Percentiles rank a stretch among this genome's conserved stretches.
These are phyloP conservation scores for Semicossyphus pulcher DNA, from an alignment of 2,113 vertebrate genomes.

Conservation along the genomic window DNA sequence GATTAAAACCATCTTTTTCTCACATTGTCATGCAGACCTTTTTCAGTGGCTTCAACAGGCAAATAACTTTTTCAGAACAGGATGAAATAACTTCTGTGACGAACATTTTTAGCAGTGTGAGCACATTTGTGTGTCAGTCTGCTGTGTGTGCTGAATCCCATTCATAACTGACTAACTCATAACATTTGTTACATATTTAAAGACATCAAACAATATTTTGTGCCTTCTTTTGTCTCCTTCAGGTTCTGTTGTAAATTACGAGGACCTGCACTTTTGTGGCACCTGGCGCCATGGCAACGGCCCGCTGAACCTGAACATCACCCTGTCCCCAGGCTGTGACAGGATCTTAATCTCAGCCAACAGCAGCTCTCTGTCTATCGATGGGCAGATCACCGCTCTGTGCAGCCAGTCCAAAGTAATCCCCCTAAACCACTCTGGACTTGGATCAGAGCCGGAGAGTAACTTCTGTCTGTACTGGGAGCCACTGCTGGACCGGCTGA, in stretches of 20 bases:
- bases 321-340: constrained; percentile 67
- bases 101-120: too few species aligned
- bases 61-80: too few species aligned
- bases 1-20: too few species aligned
- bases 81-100: too few species aligned
- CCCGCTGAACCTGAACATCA: constrained; percentile 33
- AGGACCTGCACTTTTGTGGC: constrained; percentile 72
- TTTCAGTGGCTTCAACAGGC: too few species aligned
- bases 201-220: too few species aligned
- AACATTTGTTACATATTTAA: too few species aligned
- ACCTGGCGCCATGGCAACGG: constrained; percentile 60
- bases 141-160: too few species aligned
- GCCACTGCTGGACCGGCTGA: constrained; percentile 75
- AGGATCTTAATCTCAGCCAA: constrained; percentile 68
- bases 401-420: constrained; percentile 5
- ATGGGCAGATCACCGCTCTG: constrained; percentile 60
- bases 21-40: too few species aligned
- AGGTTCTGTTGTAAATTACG: constrained; percentile 62
- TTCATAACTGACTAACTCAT: too few species aligned
- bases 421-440: accelerated
- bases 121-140: too few species aligned
- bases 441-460: accelerated
- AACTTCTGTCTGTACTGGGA: constrained; percentile 80
- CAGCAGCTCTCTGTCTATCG: constrained; percentile 65
- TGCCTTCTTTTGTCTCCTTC: neutral